These are phyloP conservation scores for Montipora efflorescens DNA, from an alignment of 64 coral and sea anemone genomes.

Conservation along the genomic window DNA sequence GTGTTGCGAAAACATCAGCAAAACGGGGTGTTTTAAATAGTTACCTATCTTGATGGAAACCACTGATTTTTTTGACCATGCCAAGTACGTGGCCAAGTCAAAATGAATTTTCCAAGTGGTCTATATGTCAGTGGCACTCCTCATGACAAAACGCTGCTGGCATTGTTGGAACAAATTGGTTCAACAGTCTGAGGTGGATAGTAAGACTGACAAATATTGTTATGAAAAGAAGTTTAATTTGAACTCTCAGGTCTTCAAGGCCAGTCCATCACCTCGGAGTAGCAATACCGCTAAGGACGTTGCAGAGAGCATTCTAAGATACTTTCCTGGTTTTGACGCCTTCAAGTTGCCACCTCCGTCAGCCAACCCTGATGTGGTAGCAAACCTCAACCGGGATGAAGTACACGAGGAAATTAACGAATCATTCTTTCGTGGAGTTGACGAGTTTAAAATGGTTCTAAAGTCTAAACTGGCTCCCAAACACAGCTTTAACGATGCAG, in stretches of 20 bases:
- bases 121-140: no score
- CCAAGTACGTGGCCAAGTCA: no score
- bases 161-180: no score
- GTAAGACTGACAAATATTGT: no score
- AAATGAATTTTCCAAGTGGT: no score
- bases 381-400: slow-evolving; percentile 62
- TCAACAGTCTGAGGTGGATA: no score
- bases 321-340: slow-evolving; percentile 83
- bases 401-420: slow-evolving; percentile 52
- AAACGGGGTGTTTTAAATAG: no score
- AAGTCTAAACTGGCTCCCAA: slow-evolving; percentile 61
- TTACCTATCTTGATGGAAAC: no score
- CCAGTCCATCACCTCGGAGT: neutral
- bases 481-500: slow-evolving; percentile 62
- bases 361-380: slow-evolving; percentile 65
- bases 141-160: no score
- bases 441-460: slow-evolving; percentile 61
- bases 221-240: neutral
- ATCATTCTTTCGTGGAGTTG: slow-evolving; percentile 66
- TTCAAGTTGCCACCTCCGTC: slow-evolving; percentile 79
- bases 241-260: slow-evolving; percentile 55
- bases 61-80: no score
- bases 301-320: slow-evolving; percentile 77
- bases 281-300: slow-evolving; percentile 50
- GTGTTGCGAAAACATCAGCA: no score